These are phyloP conservation scores for Pseudachorutes palmiensis DNA, from an alignment of 1,140 invertebrate species.

Conservation along the genomic window DNA sequence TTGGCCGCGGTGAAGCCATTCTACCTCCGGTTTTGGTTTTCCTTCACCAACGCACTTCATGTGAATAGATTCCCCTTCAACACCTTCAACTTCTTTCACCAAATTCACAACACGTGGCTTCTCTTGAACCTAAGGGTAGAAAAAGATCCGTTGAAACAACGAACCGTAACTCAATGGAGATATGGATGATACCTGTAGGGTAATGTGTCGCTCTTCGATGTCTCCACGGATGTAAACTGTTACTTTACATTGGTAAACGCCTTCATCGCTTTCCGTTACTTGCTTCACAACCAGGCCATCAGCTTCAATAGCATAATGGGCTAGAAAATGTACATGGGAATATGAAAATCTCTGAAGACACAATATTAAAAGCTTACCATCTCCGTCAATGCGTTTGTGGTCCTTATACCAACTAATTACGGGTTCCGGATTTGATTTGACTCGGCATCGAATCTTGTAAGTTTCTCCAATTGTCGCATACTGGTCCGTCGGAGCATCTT, in stretches of 20 bases:
- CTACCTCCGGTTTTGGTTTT: slow-evolving; percentile 69
- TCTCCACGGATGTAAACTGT: slow-evolving; percentile 70
- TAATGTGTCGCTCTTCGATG: slow-evolving; percentile 61
- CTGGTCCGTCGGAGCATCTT: slow-evolving; percentile 65
- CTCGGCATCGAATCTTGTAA: slow-evolving; percentile 71
- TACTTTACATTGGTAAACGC: slow-evolving; percentile 69
- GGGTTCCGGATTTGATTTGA: slow-evolving; percentile 72
- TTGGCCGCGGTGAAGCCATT: slow-evolving; percentile 57
- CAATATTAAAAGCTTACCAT: slow-evolving; percentile 19
- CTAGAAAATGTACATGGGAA: slow-evolving; percentile 40
- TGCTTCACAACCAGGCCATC: slow-evolving; percentile 70
- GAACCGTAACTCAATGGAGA: neutral
- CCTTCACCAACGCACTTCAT: slow-evolving; percentile 68
- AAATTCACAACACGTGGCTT: slow-evolving; percentile 59
- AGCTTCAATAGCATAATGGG: slow-evolving; percentile 62
- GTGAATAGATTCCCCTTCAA: slow-evolving; percentile 65
- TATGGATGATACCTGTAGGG: slow-evolving; percentile 65
- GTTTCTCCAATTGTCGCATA: slow-evolving; percentile 65
- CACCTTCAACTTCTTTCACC: slow-evolving; percentile 52
- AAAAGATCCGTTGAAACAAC: neutral
- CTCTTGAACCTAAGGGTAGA: slow-evolving; percentile 60
- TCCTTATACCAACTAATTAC: slow-evolving; percentile 47
- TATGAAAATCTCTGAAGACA: slow-evolving; percentile 4
- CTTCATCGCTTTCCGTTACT: slow-evolving; percentile 70
- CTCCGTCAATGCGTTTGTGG: slow-evolving; percentile 27